A percentile compares a stretch with the other conserved stretches of the same genome.
These are phyloP conservation scores for Mesorhabditis belari DNA, from an alignment of 2,888 invertebrate species.

Conservation along the genomic window DNA sequence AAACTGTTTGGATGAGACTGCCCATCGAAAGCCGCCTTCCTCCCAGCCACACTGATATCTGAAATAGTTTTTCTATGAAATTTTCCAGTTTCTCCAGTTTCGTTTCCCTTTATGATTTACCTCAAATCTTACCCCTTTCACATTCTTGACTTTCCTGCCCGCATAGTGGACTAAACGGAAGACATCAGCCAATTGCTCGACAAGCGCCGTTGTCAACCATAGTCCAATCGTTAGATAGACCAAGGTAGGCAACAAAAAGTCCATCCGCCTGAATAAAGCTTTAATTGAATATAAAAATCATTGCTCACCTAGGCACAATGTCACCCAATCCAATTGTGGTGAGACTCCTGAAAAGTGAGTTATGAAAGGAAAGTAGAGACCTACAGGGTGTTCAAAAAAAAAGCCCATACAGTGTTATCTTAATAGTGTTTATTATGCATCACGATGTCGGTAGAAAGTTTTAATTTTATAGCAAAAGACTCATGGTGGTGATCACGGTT, in stretches of 20 bases:
- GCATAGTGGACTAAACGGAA: slow-evolving; percentile 49
- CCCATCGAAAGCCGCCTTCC: slow-evolving; percentile 45
- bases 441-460: too few relatives aligned
- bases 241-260: slow-evolving; percentile 44
- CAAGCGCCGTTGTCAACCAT: slow-evolving; percentile 48
- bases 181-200: slow-evolving; percentile 48
- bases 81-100: too few relatives aligned
- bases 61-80: too few relatives aligned
- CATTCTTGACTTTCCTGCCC: slow-evolving; percentile 46
- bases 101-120: too few relatives aligned
- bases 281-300: not conserved
- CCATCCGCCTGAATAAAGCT: slow-evolving; percentile 34
- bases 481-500: too few relatives aligned
- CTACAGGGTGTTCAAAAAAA: too few relatives aligned
- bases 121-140: slow-evolving; percentile 47
- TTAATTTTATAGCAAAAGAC: too few relatives aligned
- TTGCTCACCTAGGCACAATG: slow-evolving; percentile 37
- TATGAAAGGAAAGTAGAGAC: too few relatives aligned
- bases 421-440: too few relatives aligned
- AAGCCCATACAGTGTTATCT: too few relatives aligned
- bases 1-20: slow-evolving; percentile 47
- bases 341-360: slow-evolving; percentile 26
- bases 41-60: slow-evolving; percentile 49
- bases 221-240: slow-evolving; percentile 48
- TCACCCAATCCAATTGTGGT: slow-evolving; percentile 49